Evolutionary conservation across 2,797 vertebrate species (phyloP).

Genomic region (Hylomyscus alleni): DNA sequence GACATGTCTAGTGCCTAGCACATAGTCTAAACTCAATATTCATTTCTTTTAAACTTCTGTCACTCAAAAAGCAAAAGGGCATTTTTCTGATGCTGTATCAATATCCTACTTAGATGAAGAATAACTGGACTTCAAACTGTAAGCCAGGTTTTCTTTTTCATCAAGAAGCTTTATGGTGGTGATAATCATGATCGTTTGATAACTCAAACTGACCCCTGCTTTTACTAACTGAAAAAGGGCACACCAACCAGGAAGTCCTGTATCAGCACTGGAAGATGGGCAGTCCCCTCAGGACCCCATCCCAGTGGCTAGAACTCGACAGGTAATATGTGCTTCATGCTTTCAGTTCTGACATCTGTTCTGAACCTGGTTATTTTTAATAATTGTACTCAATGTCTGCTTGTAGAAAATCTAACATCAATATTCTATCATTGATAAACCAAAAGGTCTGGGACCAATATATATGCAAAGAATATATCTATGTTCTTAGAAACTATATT

Average conservation of each 20-base stretch:
- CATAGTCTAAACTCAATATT: background rate
- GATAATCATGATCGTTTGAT: background rate
- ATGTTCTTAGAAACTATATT: slow-evolving; percentile 78
- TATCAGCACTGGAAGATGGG: background rate
- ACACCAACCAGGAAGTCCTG: slow-evolving; percentile 53
- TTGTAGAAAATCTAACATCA: slow-evolving; percentile 81
- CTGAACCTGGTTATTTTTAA: slow-evolving; percentile 68
- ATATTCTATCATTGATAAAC: slow-evolving; percentile 83
- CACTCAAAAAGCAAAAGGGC: background rate
- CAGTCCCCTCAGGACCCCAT: accelerated
- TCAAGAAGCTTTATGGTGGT: background rate
- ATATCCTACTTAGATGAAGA: background rate
- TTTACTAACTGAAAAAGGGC: slow-evolving; percentile 11
- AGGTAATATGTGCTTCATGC: slow-evolving; percentile 77
- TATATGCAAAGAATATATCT: slow-evolving; percentile 82
- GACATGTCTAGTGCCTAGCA: background rate
- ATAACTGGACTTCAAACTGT: slow-evolving; percentile 21
- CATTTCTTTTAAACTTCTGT: background rate
- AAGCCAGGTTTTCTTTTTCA: slow-evolving; percentile 49
- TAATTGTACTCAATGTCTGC: slow-evolving; percentile 71
- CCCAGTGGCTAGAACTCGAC: slow-evolving; percentile 17
- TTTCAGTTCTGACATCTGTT: slow-evolving; percentile 78
- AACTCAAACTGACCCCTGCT: slow-evolving; percentile 36
- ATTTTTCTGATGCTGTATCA: background rate
- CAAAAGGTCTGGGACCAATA: slow-evolving; percentile 82